A percentile compares a stretch with the other conserved stretches of the same genome.
Conservation (phyloP, 2,888 invertebrate species). For the Nemapogon koenigi region DNA sequence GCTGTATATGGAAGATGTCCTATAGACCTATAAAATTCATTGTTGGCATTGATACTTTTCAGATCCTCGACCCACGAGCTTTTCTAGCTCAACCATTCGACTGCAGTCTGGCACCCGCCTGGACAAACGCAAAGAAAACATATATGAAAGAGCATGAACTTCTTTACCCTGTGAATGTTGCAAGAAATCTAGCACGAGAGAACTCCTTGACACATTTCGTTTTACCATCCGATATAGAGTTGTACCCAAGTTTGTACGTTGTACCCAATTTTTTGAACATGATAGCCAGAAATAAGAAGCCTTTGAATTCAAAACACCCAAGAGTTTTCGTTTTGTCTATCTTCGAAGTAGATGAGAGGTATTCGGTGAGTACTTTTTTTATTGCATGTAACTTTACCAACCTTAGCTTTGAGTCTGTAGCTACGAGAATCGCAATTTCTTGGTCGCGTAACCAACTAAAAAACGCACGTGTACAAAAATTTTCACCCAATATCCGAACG, state of each 20-base stretch:
- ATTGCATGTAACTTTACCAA: background rate
- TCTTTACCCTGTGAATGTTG: constrained; percentile 89
- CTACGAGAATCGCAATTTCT: too few species aligned
- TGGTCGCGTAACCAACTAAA: too few species aligned
- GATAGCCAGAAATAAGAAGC: constrained; percentile 76
- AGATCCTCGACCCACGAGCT: constrained; percentile 72
- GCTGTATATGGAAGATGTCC: too few species aligned
- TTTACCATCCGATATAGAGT: constrained; percentile 87
- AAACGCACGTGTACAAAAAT: too few species aligned
- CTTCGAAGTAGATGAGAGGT: constrained; percentile 79
- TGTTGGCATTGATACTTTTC: too few species aligned
- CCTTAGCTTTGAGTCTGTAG: background rate
- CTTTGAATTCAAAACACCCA: constrained; percentile 60
- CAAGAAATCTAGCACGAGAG: constrained; percentile 87
- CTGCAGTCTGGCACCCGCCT: constrained; percentile 75
- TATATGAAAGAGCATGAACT: constrained; percentile 83
- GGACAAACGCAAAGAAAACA: constrained; percentile 68
- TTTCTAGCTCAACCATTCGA: constrained; percentile 71
- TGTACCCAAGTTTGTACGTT: constrained; percentile 86
- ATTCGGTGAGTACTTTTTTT: constrained; percentile 44
- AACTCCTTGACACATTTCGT: constrained; percentile 83
- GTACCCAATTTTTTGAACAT: constrained; percentile 84
- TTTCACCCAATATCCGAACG: too few species aligned
- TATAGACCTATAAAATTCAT: too few species aligned
- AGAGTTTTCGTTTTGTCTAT: constrained; percentile 89